phyloP scores from a whole-genome alignment of 2,113 vertebrate species.

The Nanorana parkeri region DNA sequence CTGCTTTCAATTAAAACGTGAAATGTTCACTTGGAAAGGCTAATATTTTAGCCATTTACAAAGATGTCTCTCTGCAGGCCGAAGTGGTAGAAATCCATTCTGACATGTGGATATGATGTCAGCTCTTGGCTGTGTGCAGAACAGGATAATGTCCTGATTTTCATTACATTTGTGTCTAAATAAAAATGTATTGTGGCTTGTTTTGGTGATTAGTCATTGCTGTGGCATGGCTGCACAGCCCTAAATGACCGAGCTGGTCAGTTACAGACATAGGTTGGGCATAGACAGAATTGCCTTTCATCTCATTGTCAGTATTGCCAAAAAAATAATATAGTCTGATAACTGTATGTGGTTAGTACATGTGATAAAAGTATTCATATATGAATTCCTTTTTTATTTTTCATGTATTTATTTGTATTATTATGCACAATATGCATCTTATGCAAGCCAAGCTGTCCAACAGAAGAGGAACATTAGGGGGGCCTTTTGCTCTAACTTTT shows the following conservation, averaged over 20 bases:
- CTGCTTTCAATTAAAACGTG: slow-evolving; percentile 55
- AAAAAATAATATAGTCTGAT: neutral
- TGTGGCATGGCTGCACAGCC: neutral
- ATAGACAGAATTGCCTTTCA: no score
- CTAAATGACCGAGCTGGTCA: neutral
- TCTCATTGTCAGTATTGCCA: neutral
- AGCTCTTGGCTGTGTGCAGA: slow-evolving; percentile 28
- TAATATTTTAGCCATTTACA: slow-evolving; percentile 56
- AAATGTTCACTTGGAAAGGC: slow-evolving; percentile 51
- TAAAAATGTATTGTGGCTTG: slow-evolving; percentile 34
- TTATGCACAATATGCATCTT: no score
- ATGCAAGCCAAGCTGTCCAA: no score
- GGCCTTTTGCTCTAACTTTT: no score
- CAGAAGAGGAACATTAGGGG: no score
- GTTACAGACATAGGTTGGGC: no score
- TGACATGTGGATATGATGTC: slow-evolving; percentile 55
- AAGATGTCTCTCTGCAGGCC: slow-evolving; percentile 45
- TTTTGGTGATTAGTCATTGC: slow-evolving; percentile 41
- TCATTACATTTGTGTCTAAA: slow-evolving; percentile 51
- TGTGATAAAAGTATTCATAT: no score
- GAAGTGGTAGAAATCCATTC: slow-evolving; percentile 44
- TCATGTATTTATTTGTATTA: no score
- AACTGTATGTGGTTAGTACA: no score
- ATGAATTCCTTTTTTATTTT: no score
- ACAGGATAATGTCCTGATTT: slow-evolving; percentile 49